Percentiles rank a stretch among this genome's conserved stretches.
phyloP scores from a whole-genome alignment of 2,113 vertebrate species.

The Benitochromis conjunctus region DNA sequence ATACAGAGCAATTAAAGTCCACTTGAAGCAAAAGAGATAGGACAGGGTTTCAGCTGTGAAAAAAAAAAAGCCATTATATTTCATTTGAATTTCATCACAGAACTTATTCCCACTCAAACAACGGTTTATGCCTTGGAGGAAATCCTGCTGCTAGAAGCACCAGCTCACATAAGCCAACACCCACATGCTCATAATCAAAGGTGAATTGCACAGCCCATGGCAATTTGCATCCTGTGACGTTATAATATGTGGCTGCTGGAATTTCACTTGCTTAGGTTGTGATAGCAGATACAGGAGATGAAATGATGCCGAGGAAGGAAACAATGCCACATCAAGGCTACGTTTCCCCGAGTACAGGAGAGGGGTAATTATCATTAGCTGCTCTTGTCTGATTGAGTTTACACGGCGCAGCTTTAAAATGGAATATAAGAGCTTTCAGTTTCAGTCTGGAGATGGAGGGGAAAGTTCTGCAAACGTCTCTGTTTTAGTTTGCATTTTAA shows the following conservation, averaged over 20 bases:
- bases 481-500: neutral
- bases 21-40: neutral
- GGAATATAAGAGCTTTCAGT: neutral
- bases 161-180: conserved; percentile 27
- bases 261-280: conserved; percentile 2
- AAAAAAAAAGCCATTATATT: neutral
- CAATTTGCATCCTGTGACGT: conserved; percentile 45
- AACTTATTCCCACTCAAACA: conserved; percentile 21
- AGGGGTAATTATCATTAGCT: conserved; percentile 13
- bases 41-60: neutral
- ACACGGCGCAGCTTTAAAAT: neutral
- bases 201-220: conserved; percentile 52
- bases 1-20: neutral
- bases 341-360: neutral
- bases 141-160: conserved; percentile 13
- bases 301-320: neutral
- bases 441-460: neutral
- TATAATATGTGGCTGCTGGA: conserved; percentile 4
- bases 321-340: neutral
- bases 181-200: conserved; percentile 61
- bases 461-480: neutral
- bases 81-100: conserved; percentile 39
- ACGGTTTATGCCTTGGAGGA: neutral
- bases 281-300: neutral
- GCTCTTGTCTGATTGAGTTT: neutral